Evolutionary conservation across 53 echinoderm and acorn worm species (phyloP).

Genomic region (Stichopus horrens): DNA sequence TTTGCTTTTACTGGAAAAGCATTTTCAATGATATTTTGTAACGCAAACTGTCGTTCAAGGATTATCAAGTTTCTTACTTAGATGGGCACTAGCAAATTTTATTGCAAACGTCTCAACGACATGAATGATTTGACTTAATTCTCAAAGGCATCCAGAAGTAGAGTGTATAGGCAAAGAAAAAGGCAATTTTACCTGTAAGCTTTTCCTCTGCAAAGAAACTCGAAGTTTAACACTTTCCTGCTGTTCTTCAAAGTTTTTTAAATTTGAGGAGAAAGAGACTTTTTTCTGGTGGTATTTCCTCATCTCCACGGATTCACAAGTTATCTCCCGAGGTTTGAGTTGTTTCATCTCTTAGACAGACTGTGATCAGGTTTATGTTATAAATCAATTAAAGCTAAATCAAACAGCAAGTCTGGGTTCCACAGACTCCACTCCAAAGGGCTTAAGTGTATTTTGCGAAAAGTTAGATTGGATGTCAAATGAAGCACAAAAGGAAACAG

Average conservation of each 20-base stretch:
- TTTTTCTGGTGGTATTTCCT: neutral
- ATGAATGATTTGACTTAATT: no score
- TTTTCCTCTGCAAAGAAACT: neutral
- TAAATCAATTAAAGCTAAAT: slow-evolving; percentile 1
- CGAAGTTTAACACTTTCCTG: neutral
- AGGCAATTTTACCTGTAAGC: neutral
- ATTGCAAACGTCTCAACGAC: no score
- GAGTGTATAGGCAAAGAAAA: no score
- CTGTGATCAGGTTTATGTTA: neutral
- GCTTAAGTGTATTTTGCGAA: no score
- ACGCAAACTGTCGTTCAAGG: no score
- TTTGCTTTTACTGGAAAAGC: no score
- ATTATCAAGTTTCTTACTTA: no score
- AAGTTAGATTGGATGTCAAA: no score
- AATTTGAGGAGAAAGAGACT: neutral
- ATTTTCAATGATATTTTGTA: no score
- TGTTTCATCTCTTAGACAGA: neutral
- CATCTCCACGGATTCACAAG: neutral
- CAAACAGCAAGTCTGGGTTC: neutral
- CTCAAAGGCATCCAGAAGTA: no score
- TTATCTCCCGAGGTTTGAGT: neutral
- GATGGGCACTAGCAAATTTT: no score
- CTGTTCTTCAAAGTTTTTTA: slow-evolving; percentile 16
- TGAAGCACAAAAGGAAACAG: no score
- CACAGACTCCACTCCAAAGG: neutral